Conservation (phyloP, 2,113 vertebrate species). For the Ramphastos sulfuratus region DNA sequence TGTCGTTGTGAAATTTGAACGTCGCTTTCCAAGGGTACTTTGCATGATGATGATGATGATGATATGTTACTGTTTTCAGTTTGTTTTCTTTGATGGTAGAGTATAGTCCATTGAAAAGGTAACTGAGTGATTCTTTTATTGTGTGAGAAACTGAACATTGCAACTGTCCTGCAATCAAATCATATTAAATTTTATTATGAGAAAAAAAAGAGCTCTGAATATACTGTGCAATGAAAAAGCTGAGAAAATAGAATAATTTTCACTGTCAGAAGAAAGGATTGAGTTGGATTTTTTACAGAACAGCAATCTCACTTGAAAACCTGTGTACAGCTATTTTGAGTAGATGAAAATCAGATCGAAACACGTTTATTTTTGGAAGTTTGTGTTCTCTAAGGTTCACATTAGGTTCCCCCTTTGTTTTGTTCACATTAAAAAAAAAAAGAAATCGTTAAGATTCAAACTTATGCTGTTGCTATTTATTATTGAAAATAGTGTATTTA, state of each 20-base stretch:
- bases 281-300: slow-evolving; percentile 68
- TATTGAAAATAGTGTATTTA: slow-evolving; percentile 28
- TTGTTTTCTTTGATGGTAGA: slow-evolving; percentile 78
- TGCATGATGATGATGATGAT: slow-evolving; percentile 82
- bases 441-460: background rate
- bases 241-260: slow-evolving; percentile 60
- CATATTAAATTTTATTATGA: slow-evolving; percentile 71
- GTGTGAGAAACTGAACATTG: slow-evolving; percentile 77
- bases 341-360: slow-evolving; percentile 77
- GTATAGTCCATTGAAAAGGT: slow-evolving; percentile 77
- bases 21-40: slow-evolving; percentile 80
- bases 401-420: slow-evolving; percentile 72
- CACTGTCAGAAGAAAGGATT: slow-evolving; percentile 36
- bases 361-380: slow-evolving; percentile 80
- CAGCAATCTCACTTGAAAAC: slow-evolving; percentile 67
- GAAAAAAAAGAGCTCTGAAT: slow-evolving; percentile 77
- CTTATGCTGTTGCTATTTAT: slow-evolving; percentile 23
- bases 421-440: background rate
- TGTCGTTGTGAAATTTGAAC: slow-evolving; percentile 76
- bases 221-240: slow-evolving; percentile 78
- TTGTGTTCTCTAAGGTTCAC: slow-evolving; percentile 67
- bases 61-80: slow-evolving; percentile 71
- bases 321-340: slow-evolving; percentile 79
- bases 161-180: slow-evolving; percentile 75
- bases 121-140: slow-evolving; percentile 77